These are phyloP conservation scores for Bubalus kerabau DNA, from an alignment of 2,113 vertebrate genomes.

Conservation along the genomic window DNA sequence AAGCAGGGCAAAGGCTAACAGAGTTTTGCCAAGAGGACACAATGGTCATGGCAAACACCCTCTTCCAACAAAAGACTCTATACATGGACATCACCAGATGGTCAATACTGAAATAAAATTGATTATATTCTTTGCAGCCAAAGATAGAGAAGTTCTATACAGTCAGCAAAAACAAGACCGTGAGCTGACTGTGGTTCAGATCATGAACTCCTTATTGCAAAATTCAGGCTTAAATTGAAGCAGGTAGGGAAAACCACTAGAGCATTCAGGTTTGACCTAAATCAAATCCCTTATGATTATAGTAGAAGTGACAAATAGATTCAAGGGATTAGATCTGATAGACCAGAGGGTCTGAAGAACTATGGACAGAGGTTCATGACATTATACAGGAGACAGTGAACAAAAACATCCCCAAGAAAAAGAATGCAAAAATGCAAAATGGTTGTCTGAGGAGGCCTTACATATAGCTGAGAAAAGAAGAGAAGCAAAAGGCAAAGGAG, in stretches of 20 bases:
- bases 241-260: background rate
- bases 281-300: background rate
- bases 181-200: background rate
- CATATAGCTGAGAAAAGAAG: background rate
- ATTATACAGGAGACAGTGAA: background rate
- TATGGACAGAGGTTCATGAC: background rate
- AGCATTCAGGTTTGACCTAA: background rate
- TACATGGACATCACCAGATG: background rate
- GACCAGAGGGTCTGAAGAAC: background rate
- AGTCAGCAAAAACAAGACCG: background rate
- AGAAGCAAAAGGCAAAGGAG: background rate
- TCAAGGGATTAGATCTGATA: background rate
- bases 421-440: background rate
- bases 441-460: background rate
- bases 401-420: background rate
- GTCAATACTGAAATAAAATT: background rate
- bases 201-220: background rate
- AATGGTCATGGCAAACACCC: background rate
- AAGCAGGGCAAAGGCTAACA: background rate
- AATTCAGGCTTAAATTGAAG: background rate
- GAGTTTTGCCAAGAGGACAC: background rate
- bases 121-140: background rate
- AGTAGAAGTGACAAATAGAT: background rate
- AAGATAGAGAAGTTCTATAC: background rate
- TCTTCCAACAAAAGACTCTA: background rate